Evolutionary conservation across 2,888 invertebrate genomes (phyloP), one percentile per base, ranked within the genome.

Genomic region (Tetrapedia diversipes): DNA sequence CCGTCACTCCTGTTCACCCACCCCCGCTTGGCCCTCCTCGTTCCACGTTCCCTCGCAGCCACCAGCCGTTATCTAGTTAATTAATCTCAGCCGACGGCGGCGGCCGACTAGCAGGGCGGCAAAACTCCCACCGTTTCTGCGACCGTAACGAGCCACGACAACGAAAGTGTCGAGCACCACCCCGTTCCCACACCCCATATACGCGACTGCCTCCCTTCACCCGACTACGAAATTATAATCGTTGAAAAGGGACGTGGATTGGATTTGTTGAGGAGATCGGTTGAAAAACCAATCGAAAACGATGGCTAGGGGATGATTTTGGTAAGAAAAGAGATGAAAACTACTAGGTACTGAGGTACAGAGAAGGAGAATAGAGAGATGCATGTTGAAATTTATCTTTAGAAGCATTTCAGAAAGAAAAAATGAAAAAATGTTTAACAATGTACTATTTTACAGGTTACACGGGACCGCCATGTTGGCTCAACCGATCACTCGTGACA

Each of bases 41-140:
- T 68, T 51, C 60, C 65, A 60, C 79, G 77, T 70, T 68, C 68
- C 72, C 77, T 81, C 77, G 77, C 79, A 78, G 75, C 76, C 78
- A 60, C 79, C 83, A 49, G 73, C 75, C 83, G 88, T 88, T 90
- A 91, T 91, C 91, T 88, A 87, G 88, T 90, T 91, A 91, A 91
- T 91, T 91, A 91, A 91, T 91, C 91, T 90, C 86, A 85, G 85
- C 87, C 85, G 86, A 83, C 86, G 89, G 85, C 85, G 82, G 81
- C 69, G 49, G 73, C 67, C 79, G 77, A 85, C 81, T 69, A 82
- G 77, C 86, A 70, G 80, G 82, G 86, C 80, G 85, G 82, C 78
- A 86, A 84, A 85, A 86, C 86, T 86, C 86, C 82, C 84, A 82
- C 85, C 86, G 74, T 82, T 77, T 68, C 81, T 81, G 71, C 75